Evolutionary conservation across 2,888 invertebrate genomes (phyloP), one percentile per base, ranked within the genome.

Genomic region (Limnephilus rhombicus): DNA sequence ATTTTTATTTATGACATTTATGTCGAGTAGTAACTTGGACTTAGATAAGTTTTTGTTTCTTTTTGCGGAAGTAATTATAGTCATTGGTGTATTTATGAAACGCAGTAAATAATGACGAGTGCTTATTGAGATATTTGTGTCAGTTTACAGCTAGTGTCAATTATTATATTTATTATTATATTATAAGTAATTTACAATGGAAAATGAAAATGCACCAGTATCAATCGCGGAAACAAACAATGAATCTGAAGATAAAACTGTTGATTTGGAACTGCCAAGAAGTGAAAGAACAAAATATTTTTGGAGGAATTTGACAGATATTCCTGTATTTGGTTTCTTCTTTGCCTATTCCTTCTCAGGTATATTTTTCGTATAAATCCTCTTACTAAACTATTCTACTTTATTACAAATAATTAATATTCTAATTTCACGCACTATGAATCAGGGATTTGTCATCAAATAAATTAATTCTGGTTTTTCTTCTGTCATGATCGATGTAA

Each of bases 321-420:
- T 96, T 85, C 96, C 96, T 92, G 94, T 96, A 93, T 96, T 96
- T 94, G 93, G 95, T 82, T 94, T 95, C 15, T 95, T 96, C 94
- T 93, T 96, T 94, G 95, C 95, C 31, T 93, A 95, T 45, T 94
- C 95, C 12, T 94, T 96, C 45, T 95, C 95, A 93, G 95, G 96
- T 96, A 95, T 94, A 93, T 90, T 85, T 18, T 24, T 37, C 18
- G 11, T 81, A 24, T 81, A 15, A 37, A 15, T 92, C 81, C 13
- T 24, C 11, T 49, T 0, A 82, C 18, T 45, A n/a, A 89, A 41
- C 12, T 37, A 15, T 37, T 37, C 18, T 24, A 37, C 24, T 24
- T 37, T 34, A 41, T 18, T 83, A 83, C 24, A 2, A 37, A 34
- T 49, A 49, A 41, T 41, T 9, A 41, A 12, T 12, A 49, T 13